Evolutionary conservation across 2,797 vertebrate genomes (phyloP).

Genomic region (Microcaecilia unicolor): DNA sequence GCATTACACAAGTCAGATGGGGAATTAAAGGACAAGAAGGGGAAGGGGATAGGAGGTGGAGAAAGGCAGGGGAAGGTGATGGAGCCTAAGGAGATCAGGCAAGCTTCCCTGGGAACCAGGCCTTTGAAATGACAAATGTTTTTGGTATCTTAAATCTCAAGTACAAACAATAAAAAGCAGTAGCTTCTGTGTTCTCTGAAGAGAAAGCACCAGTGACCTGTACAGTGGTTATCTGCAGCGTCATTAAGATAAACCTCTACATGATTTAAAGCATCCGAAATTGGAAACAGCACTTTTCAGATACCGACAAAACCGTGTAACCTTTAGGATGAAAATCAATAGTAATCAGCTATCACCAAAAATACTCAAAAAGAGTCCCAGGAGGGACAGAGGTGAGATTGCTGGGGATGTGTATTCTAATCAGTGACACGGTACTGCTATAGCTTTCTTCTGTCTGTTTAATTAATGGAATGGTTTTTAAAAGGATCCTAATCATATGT

Average conservation of each 20-base stretch:
- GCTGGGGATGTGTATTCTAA: slow-evolving; percentile 61
- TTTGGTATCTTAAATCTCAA: slow-evolving; percentile 53
- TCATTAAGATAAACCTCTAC: slow-evolving; percentile 57
- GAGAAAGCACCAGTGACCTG: slow-evolving; percentile 57
- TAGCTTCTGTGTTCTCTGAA: slow-evolving; percentile 52
- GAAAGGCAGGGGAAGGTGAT: background rate
- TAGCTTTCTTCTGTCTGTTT: slow-evolving; percentile 65
- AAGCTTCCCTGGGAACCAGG: slow-evolving; percentile 40
- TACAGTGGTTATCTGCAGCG: slow-evolving; percentile 55
- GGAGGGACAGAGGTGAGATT: slow-evolving; percentile 58
- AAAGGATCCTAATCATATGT: slow-evolving; percentile 73
- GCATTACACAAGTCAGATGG: background rate
- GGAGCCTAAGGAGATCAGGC: slow-evolving; percentile 13
- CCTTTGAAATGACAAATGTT: slow-evolving; percentile 56
- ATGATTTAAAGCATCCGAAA: slow-evolving; percentile 58
- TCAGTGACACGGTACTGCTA: slow-evolving; percentile 50
- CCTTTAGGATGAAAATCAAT: slow-evolving; percentile 59
- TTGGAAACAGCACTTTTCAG: slow-evolving; percentile 51
- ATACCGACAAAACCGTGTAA: slow-evolving; percentile 53
- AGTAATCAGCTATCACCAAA: slow-evolving; percentile 59
- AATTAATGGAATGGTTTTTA: slow-evolving; percentile 77
- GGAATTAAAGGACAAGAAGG: slow-evolving; percentile 8
- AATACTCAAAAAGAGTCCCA: slow-evolving; percentile 53
- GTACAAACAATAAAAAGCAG: slow-evolving; percentile 53
- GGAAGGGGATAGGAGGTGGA: slow-evolving; percentile 15